Conservation (phyloP, 2,113 vertebrate genomes). For the Engystomops pustulosus region DNA sequence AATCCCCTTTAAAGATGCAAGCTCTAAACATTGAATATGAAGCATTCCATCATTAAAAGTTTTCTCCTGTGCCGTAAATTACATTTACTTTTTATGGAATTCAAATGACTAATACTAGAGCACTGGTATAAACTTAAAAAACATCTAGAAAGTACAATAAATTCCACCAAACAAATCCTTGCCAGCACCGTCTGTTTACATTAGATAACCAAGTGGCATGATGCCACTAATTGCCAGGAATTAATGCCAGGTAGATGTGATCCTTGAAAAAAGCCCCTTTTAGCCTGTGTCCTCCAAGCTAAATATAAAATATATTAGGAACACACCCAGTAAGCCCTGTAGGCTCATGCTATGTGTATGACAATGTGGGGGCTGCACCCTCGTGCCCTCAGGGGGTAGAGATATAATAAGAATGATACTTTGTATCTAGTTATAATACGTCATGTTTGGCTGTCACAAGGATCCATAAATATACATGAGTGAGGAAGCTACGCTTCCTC, state of each 20-base stretch:
- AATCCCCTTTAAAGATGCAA: no score
- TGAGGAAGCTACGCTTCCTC: conserved; percentile 26
- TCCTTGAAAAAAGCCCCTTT: neutral
- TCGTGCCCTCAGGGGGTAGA: neutral
- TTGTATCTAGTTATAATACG: conserved; percentile 26
- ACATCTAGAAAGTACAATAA: neutral
- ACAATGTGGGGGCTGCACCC: conserved; percentile 1
- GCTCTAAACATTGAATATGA: no score
- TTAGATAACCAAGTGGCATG: neutral
- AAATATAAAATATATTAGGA: neutral
- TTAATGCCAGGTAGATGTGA: neutral
- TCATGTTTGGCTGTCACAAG: conserved; percentile 23
- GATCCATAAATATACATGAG: conserved; percentile 46
- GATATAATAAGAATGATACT: neutral
- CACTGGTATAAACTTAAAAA: neutral
- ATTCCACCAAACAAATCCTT: neutral
- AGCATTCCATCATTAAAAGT: no score
- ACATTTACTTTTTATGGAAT: neutral
- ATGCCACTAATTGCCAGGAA: neutral
- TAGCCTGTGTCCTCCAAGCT: neutral
- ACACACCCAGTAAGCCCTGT: neutral
- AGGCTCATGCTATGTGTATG: neutral
- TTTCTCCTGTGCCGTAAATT: neutral
- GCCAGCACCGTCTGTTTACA: neutral
- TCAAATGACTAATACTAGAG: neutral